Conservation (phyloP, 2,113 vertebrate species). For the Charadrius vociferus region DNA sequence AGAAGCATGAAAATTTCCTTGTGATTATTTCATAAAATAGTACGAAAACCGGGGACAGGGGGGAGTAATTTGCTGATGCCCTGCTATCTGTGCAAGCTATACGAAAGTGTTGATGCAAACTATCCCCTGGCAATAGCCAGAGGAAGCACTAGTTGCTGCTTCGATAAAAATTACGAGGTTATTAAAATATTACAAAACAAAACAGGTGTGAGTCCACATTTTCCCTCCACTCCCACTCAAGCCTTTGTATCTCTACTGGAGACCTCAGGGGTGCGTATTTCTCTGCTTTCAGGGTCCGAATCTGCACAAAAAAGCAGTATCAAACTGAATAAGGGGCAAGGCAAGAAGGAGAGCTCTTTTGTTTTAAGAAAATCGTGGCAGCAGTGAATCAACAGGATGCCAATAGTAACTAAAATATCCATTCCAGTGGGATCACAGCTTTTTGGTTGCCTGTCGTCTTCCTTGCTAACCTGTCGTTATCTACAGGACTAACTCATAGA, state of each 20-base stretch:
- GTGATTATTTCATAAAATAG: not conserved
- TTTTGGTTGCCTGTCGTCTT: not conserved
- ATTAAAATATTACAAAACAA: not conserved
- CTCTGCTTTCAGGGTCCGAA: not conserved
- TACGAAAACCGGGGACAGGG: not conserved
- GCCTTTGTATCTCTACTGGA: not conserved
- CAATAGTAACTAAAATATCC: not conserved
- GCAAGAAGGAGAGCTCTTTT: not conserved
- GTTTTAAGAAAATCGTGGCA: not conserved
- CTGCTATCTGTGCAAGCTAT: not conserved
- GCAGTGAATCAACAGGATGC: not conserved
- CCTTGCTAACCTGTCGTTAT: not conserved
- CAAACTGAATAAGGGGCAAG: not conserved
- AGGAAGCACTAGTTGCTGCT: fast-evolving
- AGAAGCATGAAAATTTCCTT: not conserved
- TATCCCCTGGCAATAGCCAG: not conserved
- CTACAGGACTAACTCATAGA: not conserved
- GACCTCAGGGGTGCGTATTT: not conserved
- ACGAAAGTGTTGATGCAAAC: not conserved
- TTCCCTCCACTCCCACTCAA: not conserved
- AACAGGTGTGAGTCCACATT: not conserved
- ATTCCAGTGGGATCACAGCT: not conserved
- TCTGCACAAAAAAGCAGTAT: not conserved
- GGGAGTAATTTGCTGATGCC: not conserved
- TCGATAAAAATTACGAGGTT: not conserved